These are phyloP conservation scores for Knipowitschia caucasica DNA, from an alignment of 2,797 vertebrate genomes.

Conservation along the genomic window DNA sequence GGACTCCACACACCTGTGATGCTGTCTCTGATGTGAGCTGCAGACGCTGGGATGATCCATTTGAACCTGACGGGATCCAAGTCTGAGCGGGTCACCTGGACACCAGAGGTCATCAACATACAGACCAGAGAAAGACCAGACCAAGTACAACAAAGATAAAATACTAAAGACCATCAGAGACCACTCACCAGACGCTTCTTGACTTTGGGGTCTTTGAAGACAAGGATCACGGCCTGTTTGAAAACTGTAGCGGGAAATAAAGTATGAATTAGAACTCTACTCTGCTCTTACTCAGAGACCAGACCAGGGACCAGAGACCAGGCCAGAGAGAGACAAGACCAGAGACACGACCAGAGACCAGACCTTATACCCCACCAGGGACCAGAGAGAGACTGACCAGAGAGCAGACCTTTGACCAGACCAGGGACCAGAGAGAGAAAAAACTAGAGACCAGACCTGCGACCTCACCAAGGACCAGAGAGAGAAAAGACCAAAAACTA, in stretches of 20 bases:
- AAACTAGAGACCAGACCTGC: too few relatives aligned
- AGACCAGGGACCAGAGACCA: too few relatives aligned
- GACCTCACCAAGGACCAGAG: too few relatives aligned
- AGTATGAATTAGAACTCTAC: too few relatives aligned
- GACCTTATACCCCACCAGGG: too few relatives aligned
- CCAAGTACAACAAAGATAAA: neutral
- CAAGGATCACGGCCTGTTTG: conserved; percentile 88
- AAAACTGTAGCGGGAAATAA: conserved; percentile 77
- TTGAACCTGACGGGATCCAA: conserved; percentile 92
- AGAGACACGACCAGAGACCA: too few relatives aligned
- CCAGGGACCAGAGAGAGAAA: too few relatives aligned
- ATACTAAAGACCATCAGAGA: neutral
- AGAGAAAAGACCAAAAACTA: too few relatives aligned
- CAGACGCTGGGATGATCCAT: conserved; percentile 91
- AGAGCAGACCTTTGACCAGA: too few relatives aligned
- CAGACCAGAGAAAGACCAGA: neutral
- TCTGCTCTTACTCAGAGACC: too few relatives aligned
- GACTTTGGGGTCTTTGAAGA: conserved; percentile 86
- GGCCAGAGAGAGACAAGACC: too few relatives aligned
- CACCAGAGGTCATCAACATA: neutral
- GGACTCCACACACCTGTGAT: conserved; percentile 79
- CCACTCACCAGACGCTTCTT: conserved; percentile 90
- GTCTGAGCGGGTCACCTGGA: conserved; percentile 80
- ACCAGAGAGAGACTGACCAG: too few relatives aligned
- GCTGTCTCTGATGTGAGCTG: conserved; percentile 85